Base-by-base conservation (phyloP, 2,888 invertebrate genomes). In the Microdon myrmicae region DNA sequence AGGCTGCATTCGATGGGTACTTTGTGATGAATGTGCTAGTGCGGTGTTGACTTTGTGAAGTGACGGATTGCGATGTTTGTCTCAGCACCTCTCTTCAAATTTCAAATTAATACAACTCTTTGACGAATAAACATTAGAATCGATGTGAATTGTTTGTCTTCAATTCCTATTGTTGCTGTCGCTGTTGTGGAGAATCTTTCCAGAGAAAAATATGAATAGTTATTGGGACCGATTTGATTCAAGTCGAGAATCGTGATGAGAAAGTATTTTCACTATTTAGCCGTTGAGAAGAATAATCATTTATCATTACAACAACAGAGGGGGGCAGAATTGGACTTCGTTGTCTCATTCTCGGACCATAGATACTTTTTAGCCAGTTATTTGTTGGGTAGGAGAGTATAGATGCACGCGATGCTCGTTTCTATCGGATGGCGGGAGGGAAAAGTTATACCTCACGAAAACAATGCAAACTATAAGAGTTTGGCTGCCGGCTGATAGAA, bases 211-310 rank as follows among this genome's bases (percentile, higher is more conserved):
- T 29, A 43, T 32, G 39, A 53, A 47, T 34, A 47, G 38, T 47
- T 39, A 35, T 10, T 8, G 41, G 17, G 10, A 32, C 16, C 37
- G 54, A 37, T 14, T 32, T 34, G 44, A 53, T 45, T 47, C 38
- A 20, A 39, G 35, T 48, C 37, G 41, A 38, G 35, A 48, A 35
- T 60, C 60, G 60, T 60, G 60, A 60, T 55, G 60, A 55, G 60
- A 60, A 60, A 60, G 60, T 60, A 31, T 54, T 60, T 60, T 44
- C 48, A 48, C 48, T 48, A 35, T 47, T 41, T 29, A 20, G 43
- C 26, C 43, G 19, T 34, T 25, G 14, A 37, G 25, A 23, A 37
- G 53, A 45, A n/a, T n/a, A n/a, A 38, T 14, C 17, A 39, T 54
- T 38, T 48, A 48, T 56, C 48, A 43, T 56, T n/a, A n/a, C 34